A percentile compares a stretch with the other conserved stretches of the same genome.
Conservation (phyloP, 2,888 invertebrate genomes). For the Acanthosepion lycidas region DNA sequence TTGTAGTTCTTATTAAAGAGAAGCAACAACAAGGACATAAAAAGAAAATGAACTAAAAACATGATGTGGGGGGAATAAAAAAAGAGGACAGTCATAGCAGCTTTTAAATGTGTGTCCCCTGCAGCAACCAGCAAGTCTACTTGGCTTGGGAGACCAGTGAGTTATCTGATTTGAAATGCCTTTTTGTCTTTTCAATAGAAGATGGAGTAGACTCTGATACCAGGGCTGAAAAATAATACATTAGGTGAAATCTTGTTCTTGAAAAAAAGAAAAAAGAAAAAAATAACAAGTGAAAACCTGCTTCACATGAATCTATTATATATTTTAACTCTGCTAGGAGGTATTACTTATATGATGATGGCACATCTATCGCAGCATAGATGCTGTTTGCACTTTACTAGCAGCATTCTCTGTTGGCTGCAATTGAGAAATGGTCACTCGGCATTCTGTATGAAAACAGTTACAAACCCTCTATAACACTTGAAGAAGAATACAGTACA, state of each 20-base stretch:
- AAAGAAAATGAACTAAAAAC: conserved; percentile 6
- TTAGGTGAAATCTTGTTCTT: background rate
- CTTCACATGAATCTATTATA: background rate
- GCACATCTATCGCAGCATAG: background rate
- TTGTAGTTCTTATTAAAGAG: background rate
- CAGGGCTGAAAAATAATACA: conserved; percentile 11
- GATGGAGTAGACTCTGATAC: conserved; percentile 2
- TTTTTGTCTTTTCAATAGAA: background rate
- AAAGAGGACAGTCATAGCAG: background rate
- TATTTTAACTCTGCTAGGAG: background rate
- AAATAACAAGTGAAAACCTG: background rate
- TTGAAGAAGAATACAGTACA: conserved; percentile 33
- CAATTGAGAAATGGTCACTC: conserved; percentile 33
- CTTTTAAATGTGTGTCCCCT: background rate
- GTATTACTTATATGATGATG: background rate
- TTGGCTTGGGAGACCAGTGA: conserved; percentile 20
- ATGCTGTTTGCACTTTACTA: background rate
- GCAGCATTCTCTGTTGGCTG: background rate
- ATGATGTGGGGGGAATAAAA: background rate
- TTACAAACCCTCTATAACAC: background rate
- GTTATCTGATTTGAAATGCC: conserved; percentile 33
- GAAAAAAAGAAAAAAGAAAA: background rate
- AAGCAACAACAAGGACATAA: background rate
- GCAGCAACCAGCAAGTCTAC: conserved; percentile 33
- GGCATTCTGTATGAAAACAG: background rate